Evolutionary conservation across 2,797 vertebrate species (phyloP).

Genomic region (Leptatherina wallacei): DNA sequence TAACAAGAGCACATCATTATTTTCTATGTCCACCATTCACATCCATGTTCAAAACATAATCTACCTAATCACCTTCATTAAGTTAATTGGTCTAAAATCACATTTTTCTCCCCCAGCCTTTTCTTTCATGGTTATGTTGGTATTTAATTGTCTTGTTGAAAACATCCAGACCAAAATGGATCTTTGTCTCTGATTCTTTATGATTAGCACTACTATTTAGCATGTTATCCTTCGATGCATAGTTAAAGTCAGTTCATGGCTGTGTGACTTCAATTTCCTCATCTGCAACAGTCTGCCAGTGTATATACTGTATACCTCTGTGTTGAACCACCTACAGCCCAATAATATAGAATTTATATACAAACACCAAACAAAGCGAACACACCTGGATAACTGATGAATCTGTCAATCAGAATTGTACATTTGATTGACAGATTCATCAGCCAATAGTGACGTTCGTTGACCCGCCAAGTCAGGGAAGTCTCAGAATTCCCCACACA

Average conservation of each 20-base stretch:
- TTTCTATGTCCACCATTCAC: background rate
- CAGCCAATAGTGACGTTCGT: no score
- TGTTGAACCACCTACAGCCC: background rate
- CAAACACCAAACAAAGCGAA: background rate
- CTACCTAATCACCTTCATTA: constrained; percentile 39
- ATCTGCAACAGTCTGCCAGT: background rate
- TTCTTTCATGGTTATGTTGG: constrained; percentile 45
- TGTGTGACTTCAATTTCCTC: background rate
- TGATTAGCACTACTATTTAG: constrained; percentile 64
- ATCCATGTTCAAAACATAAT: constrained; percentile 41
- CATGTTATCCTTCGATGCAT: constrained; percentile 64
- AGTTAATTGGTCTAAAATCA: constrained; percentile 55
- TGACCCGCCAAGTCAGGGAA: no score
- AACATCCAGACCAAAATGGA: constrained; percentile 29
- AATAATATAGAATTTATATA: background rate
- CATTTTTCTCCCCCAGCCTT: constrained; percentile 24
- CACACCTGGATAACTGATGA: no score
- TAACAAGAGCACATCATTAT: background rate
- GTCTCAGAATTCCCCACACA: no score
- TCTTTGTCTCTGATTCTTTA: constrained; percentile 65
- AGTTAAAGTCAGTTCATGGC: constrained; percentile 2
- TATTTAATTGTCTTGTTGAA: constrained; percentile 19
- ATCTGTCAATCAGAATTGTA: no score
- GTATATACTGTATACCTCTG: background rate
- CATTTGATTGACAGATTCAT: no score